Conservation (phyloP, 2,888 invertebrate species). For the Rhimphoctona megacephalus region DNA sequence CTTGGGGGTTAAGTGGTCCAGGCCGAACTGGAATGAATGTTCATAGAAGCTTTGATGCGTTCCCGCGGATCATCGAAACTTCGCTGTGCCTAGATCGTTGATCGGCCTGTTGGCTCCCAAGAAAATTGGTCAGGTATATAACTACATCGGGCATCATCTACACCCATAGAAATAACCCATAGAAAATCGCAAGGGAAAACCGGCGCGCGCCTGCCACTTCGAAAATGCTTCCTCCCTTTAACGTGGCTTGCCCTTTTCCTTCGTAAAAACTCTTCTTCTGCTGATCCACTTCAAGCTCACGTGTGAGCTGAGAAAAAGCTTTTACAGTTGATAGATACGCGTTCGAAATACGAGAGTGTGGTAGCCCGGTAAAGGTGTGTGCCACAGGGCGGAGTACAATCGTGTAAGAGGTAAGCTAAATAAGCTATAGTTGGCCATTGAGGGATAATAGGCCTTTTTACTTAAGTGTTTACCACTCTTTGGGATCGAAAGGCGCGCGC, state of each 20-base stretch:
- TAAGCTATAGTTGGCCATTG: slow-evolving; percentile 74
- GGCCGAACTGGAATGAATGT: slow-evolving; percentile 30
- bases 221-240: slow-evolving; percentile 11
- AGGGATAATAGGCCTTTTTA: slow-evolving; percentile 80
- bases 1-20: slow-evolving; percentile 80
- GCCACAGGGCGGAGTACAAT: slow-evolving; percentile 46
- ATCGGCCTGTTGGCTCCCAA: slow-evolving; percentile 14
- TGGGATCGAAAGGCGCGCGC: slow-evolving; percentile 67
- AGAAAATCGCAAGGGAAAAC: background rate
- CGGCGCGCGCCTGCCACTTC: slow-evolving; percentile 25
- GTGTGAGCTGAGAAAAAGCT: slow-evolving; percentile 41
- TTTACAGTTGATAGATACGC: slow-evolving; percentile 33
- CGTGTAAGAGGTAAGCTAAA: slow-evolving; percentile 71
- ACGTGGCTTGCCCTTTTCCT: slow-evolving; percentile 17
- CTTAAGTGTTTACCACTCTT: slow-evolving; percentile 81
- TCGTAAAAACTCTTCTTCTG: slow-evolving; percentile 15
- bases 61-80: slow-evolving; percentile 23
- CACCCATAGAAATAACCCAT: background rate
- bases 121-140: slow-evolving; percentile 39
- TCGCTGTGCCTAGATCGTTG: slow-evolving; percentile 36
- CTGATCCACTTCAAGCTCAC: slow-evolving; percentile 44
- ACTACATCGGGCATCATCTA: slow-evolving; percentile 12
- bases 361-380: slow-evolving; percentile 62
- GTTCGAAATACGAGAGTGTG: slow-evolving; percentile 27
- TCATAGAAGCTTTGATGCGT: background rate